These are phyloP conservation scores for Enteromius argenteus DNA, from an alignment of 2,797 vertebrate genomes.

Conservation along the genomic window DNA sequence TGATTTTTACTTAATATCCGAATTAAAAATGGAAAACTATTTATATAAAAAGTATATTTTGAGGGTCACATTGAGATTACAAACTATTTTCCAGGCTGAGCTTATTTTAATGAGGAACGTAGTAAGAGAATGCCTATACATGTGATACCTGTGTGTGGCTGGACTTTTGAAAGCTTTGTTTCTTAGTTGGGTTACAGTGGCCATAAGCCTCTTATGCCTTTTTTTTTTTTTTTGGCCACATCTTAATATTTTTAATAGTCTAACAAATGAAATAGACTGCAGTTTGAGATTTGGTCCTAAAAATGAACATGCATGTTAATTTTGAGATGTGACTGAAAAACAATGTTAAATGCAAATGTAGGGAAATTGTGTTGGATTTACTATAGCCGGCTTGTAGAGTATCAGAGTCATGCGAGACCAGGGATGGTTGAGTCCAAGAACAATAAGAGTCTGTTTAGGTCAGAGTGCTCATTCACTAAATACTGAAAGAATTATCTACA, in stretches of 20 bases:
- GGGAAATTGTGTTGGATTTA: background rate
- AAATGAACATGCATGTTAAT: background rate
- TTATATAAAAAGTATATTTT: background rate
- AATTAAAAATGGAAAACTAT: background rate
- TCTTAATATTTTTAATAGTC: background rate
- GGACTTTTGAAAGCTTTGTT: conserved; percentile 26
- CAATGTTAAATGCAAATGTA: background rate
- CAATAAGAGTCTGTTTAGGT: conserved; percentile 32
- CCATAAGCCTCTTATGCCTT: conserved; percentile 29
- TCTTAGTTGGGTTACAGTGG: conserved; percentile 38
- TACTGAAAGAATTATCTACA: background rate
- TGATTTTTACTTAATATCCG: background rate
- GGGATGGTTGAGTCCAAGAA: conserved; percentile 14
- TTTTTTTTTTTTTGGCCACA: background rate
- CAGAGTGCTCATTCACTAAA: background rate
- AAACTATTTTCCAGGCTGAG: conserved; percentile 5
- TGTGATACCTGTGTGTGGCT: conserved; percentile 19
- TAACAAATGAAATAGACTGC: background rate
- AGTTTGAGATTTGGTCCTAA: background rate
- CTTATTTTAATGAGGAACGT: conserved; percentile 20
- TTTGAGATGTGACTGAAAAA: background rate
- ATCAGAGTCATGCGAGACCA: conserved; percentile 32
- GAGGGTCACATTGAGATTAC: conserved; percentile 37
- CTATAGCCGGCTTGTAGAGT: background rate
- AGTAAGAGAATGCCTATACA: conserved; percentile 18